phyloP scores from a whole-genome alignment of 2,797 vertebrate genomes.

The Remorina albescens region DNA sequence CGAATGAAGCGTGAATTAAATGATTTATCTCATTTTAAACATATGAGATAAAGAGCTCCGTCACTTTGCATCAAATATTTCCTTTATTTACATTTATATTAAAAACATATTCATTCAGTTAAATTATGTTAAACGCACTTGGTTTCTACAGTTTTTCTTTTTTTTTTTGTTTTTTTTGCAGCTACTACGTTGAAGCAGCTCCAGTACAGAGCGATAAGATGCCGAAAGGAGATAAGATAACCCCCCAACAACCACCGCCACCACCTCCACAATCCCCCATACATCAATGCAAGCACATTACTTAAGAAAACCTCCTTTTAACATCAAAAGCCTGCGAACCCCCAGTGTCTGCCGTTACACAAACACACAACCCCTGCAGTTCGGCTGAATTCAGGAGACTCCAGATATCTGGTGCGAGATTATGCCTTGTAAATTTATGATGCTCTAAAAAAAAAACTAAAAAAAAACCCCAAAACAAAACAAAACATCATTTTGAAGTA shows the following conservation, averaged over 20 bases:
- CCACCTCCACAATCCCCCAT: not conserved
- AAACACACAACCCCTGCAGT: not conserved
- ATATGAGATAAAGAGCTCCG: no score
- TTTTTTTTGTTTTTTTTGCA: no score
- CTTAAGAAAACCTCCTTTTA: constrained; percentile 11
- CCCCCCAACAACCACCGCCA: no score
- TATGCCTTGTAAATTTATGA: not conserved
- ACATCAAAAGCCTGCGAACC: constrained; percentile 25
- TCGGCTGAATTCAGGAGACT: not conserved
- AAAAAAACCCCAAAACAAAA: constrained; percentile 4
- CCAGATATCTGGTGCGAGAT: constrained; percentile 2
- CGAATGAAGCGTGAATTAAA: not conserved
- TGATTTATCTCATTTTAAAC: no score
- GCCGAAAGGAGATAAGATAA: not conserved
- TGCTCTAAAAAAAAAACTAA: constrained; percentile 10
- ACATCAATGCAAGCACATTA: constrained; percentile 4
- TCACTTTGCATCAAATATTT: not conserved
- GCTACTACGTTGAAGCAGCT: not conserved
- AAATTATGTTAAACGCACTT: no score
- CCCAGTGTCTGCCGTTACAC: not conserved
- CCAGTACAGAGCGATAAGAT: not conserved
- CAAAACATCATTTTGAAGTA: not conserved
- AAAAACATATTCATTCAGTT: no score
- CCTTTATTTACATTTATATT: no score
- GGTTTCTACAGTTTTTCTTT: no score